These are phyloP conservation scores for Alcis repandata DNA, from an alignment of 2,888 invertebrate species.

Conservation along the genomic window DNA sequence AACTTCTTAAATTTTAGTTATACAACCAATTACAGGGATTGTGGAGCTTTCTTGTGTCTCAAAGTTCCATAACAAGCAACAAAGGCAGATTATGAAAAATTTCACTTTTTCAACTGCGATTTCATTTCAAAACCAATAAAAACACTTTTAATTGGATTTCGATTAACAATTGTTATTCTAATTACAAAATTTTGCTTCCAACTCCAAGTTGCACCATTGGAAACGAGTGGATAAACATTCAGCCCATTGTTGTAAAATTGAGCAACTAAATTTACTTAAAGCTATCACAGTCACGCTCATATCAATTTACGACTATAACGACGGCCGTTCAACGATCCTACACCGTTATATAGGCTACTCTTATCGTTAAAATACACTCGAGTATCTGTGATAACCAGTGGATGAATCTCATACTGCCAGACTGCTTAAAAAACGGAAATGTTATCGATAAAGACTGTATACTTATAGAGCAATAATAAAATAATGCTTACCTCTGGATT, in stretches of 20 bases:
- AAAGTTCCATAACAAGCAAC: background rate
- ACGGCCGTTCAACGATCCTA: slow-evolving; percentile 71
- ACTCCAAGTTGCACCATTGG: slow-evolving; percentile 62
- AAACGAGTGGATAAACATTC: slow-evolving; percentile 59
- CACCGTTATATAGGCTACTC: slow-evolving; percentile 78
- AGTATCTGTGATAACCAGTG: slow-evolving; percentile 68
- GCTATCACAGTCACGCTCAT: slow-evolving; percentile 63
- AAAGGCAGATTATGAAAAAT: slow-evolving; percentile 2
- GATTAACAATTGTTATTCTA: slow-evolving; percentile 39
- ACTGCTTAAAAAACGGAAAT: slow-evolving; percentile 14
- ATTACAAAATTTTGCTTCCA: slow-evolving; percentile 52
- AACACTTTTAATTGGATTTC: slow-evolving; percentile 8
- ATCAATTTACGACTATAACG: slow-evolving; percentile 68
- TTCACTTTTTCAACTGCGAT: slow-evolving; percentile 15
- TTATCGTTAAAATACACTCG: slow-evolving; percentile 75
- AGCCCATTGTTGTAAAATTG: slow-evolving; percentile 71
- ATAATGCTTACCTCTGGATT: slow-evolving; percentile 14
- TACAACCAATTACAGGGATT: background rate
- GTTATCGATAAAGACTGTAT: background rate
- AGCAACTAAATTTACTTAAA: slow-evolving; percentile 52
- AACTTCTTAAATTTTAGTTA: background rate
- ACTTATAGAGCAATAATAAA: background rate
- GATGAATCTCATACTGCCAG: slow-evolving; percentile 45
- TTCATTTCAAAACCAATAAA: background rate
- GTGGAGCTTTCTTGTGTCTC: background rate